These are phyloP conservation scores for Crotalus horridus DNA, from an alignment of 2,113 vertebrate species.

Conservation along the genomic window DNA sequence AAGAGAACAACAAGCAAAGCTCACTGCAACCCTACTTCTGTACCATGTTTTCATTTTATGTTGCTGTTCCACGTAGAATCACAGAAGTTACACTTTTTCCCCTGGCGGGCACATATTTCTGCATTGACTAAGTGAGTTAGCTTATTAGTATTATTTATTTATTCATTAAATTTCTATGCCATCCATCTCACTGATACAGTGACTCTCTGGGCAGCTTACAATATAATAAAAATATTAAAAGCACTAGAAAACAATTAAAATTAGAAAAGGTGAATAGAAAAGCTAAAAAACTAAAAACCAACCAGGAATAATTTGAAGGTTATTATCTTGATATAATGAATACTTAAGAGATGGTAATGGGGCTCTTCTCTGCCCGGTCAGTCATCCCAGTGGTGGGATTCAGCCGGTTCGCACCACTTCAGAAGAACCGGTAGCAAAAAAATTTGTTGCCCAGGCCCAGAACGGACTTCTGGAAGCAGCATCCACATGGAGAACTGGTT, in stretches of 20 bases:
- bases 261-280: background rate
- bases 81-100: background rate
- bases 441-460: too few relatives aligned
- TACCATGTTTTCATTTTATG: background rate
- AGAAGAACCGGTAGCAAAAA: too few relatives aligned
- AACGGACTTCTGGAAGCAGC: too few relatives aligned
- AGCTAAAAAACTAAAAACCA: background rate
- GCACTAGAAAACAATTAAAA: background rate
- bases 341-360: background rate
- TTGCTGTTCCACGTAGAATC: background rate
- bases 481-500: too few relatives aligned
- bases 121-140: background rate
- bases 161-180: background rate
- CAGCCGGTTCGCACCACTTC: too few relatives aligned
- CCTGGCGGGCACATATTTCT: background rate
- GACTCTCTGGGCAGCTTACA: background rate
- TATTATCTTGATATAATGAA: background rate
- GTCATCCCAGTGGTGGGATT: background rate
- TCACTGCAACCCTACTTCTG: background rate
- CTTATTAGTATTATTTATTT: constrained; percentile 17
- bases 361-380: background rate
- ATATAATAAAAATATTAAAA: background rate
- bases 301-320: background rate
- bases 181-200: background rate
- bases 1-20: background rate